A percentile compares a stretch with the other conserved stretches of the same genome.
Conservation (phyloP, 1,140 invertebrate species). For the Apis florea region DNA sequence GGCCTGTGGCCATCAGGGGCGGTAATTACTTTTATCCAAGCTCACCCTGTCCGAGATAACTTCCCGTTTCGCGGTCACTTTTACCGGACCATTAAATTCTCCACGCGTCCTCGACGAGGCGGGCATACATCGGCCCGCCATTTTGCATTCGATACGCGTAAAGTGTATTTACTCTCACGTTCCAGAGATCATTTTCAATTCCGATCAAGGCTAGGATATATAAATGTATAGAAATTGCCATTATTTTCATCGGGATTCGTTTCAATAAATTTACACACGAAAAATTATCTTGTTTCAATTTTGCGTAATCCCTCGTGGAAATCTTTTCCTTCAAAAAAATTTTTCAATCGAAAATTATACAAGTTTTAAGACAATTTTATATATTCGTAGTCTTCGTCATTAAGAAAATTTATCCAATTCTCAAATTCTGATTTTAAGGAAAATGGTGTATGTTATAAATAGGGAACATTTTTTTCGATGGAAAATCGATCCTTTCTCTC, state of each 20-base stretch:
- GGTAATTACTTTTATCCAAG: constrained; percentile 26
- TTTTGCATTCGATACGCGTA: constrained; percentile 32
- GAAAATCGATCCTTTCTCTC: too few species aligned
- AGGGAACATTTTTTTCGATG: too few species aligned
- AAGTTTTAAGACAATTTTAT: too few species aligned
- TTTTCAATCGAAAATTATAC: too few species aligned
- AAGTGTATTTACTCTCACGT: constrained; percentile 25
- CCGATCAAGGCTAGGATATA: background rate
- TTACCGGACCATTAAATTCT: constrained; percentile 28
- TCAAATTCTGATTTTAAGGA: too few species aligned
- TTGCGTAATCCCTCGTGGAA: too few species aligned
- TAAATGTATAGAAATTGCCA: background rate
- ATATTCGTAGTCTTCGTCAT: too few species aligned
- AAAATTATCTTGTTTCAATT: background rate
- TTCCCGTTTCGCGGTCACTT: constrained; percentile 17
- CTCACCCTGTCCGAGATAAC: background rate
- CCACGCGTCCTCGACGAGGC: background rate
- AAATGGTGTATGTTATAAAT: too few species aligned
- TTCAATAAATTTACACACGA: background rate
- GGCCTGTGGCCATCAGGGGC: background rate
- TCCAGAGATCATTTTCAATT: constrained; percentile 17
- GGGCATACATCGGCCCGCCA: constrained; percentile 2
- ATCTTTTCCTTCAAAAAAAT: too few species aligned
- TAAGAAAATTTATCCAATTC: too few species aligned
- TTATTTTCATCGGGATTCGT: background rate